Base-by-base conservation (phyloP, 2,797 vertebrate species). In the Mus spretus region DNA sequence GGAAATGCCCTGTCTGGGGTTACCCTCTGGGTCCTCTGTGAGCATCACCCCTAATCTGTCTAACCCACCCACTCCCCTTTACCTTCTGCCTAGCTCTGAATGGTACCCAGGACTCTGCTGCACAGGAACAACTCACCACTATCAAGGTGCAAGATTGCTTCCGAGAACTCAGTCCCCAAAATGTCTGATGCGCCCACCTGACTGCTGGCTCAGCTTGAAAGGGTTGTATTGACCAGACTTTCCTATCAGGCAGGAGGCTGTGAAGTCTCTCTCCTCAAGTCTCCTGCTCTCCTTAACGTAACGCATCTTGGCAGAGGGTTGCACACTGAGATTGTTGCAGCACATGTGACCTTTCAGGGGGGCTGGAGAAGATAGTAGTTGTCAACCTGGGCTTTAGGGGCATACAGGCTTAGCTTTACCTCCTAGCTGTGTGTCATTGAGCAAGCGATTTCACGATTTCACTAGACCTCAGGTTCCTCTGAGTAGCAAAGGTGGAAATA, bases 391-490 rank as follows among this genome's bases (percentile, higher is more conserved):
- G n/a, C 65, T 91, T 61, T 11, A 6, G 22, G 81, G 78, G 81
- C 9, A 57, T 57, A 59, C 47, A 44, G 34, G 87, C 40, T 28
- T 95, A 57, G 13, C 37, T 94, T 96, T 90, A 59, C 59, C 75
- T 95, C 22, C 79, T 90, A 26, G 20, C 44, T 91, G 7, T 70
- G 65, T 70, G 81, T 95, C 70, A 37, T 72, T 65, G 34, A 55
- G 63, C 82, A 72, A 91, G 50, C 72, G 59, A 88, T 74, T 94
- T 92, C 63, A 74, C 37, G 59, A 88, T 74, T 94, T 92, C 63
- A 74, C 37, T 78, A 88, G 53, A 78, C 57, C 72, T 92, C 81
- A 61, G 84, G 95, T 97, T 95, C 44, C 59, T 95, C 70, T 91
- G 47, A 90, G 79, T 87, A 89, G 40, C 93, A 78, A 37, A 44